A percentile compares a stretch with the other conserved stretches of the same genome.
These are phyloP conservation scores for Tetragnatha montana DNA, from an alignment of 2,888 invertebrate genomes.

Conservation along the genomic window DNA sequence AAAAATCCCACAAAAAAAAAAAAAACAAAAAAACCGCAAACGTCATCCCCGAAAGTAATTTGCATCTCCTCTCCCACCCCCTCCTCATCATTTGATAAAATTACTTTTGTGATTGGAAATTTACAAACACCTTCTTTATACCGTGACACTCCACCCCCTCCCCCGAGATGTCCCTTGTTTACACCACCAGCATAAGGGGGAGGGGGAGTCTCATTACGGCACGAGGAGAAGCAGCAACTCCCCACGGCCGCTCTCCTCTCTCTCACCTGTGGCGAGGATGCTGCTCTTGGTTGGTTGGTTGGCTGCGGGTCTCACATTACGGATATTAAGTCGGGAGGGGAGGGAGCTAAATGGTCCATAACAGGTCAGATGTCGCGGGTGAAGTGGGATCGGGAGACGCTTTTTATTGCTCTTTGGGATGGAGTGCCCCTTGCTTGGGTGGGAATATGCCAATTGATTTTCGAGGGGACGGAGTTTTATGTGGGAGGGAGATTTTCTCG, in stretches of 20 bases:
- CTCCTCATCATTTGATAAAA: conserved; percentile 61
- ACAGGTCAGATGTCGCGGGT: conserved; percentile 66
- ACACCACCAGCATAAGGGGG: conserved; percentile 38
- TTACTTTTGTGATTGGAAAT: conserved; percentile 70
- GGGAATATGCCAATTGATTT: too few relatives aligned
- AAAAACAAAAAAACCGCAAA: background rate
- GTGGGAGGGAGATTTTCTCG: too few relatives aligned
- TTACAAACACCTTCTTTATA: conserved; percentile 66
- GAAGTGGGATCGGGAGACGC: background rate
- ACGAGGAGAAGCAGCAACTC: background rate
- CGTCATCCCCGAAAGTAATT: conserved; percentile 8
- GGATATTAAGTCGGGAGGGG: conserved; percentile 63
- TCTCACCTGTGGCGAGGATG: conserved; percentile 53
- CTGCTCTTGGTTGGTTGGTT: conserved; percentile 55
- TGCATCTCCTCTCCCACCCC: background rate
- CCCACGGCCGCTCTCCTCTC: conserved; percentile 26
- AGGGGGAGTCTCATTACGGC: conserved; percentile 34
- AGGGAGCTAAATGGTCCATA: conserved; percentile 66
- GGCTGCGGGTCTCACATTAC: conserved; percentile 68
- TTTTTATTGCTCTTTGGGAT: conserved; percentile 6
- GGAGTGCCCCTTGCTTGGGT: background rate
- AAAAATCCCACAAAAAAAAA: too few relatives aligned
- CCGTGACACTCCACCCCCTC: conserved; percentile 23
- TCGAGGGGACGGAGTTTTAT: too few relatives aligned
- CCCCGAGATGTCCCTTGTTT: background rate